phyloP scores from a whole-genome alignment of 2,888 invertebrate genomes.

The Sesamia inferens region DNA sequence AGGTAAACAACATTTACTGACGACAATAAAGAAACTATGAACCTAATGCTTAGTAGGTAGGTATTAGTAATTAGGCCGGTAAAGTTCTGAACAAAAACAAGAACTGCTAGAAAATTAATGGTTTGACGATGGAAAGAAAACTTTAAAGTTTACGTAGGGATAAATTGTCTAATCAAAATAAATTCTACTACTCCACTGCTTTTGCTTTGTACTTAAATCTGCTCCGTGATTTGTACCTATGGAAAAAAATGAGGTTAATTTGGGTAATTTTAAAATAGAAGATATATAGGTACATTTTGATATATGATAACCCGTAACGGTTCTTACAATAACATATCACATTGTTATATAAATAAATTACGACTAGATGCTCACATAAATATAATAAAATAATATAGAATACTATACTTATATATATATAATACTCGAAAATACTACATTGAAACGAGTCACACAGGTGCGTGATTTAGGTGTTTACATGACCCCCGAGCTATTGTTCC shows the following conservation, averaged over 20 bases:
- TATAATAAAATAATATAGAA: too few species aligned
- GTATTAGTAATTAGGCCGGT: too few species aligned
- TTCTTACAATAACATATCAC: not conserved
- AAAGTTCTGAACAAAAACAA: not conserved
- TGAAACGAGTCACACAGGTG: too few species aligned
- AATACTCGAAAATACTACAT: too few species aligned
- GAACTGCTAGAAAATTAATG: not conserved
- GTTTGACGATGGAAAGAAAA: not conserved
- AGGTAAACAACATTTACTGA: conserved; percentile 82
- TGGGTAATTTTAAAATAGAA: not conserved
- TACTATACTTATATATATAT: too few species aligned
- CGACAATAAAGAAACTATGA: not conserved
- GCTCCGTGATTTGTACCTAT: not conserved
- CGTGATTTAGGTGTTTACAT: too few species aligned
- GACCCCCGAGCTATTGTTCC: too few species aligned
- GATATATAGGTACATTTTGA: not conserved
- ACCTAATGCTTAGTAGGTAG: too few species aligned
- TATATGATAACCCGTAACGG: not conserved
- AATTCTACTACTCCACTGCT: not conserved
- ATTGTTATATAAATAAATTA: too few species aligned
- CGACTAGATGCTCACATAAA: too few species aligned
- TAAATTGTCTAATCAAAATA: not conserved
- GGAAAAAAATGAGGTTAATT: not conserved
- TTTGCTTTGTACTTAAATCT: not conserved
- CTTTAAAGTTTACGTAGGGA: not conserved